These are phyloP conservation scores for Chymomyza amoena DNA, from an alignment of 2,888 invertebrate species.

Conservation along the genomic window DNA sequence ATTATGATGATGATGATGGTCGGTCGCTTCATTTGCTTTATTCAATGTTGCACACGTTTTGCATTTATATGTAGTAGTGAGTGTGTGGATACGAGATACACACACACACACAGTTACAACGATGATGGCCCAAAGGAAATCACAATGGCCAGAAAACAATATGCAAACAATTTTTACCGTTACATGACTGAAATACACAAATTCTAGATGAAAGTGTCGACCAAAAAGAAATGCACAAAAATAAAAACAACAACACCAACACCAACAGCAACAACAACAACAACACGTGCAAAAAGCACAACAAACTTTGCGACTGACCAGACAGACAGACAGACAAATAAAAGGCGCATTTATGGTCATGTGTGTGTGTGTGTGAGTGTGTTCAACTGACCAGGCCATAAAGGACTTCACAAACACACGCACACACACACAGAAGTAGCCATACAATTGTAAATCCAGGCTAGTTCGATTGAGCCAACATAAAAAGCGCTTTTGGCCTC, in stretches of 20 bases:
- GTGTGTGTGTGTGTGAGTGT: conserved; percentile 48
- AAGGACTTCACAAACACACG: not conserved
- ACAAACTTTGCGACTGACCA: conserved; percentile 12
- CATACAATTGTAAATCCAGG: conserved; percentile 19
- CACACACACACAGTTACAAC: not conserved
- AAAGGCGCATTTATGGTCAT: conserved; percentile 65
- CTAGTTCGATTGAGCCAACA: conserved; percentile 34
- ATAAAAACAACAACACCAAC: conserved; percentile 2
- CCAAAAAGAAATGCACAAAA: not conserved
- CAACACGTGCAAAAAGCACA: conserved; percentile 3
- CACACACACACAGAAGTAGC: not conserved
- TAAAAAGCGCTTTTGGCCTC: conserved; percentile 21
- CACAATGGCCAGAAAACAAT: conserved; percentile 65
- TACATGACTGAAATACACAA: conserved; percentile 72
- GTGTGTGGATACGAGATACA: not conserved
- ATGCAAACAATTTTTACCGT: conserved; percentile 73
- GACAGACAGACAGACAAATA: not conserved
- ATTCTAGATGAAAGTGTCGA: conserved; percentile 11
- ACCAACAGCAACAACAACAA: conserved; percentile 5
- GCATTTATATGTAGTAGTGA: conserved; percentile 26
- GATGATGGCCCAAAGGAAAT: conserved; percentile 17
- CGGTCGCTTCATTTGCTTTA: conserved; percentile 68
- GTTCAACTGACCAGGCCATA: not conserved
- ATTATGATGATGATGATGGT: not conserved
- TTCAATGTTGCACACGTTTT: conserved; percentile 69